These are phyloP conservation scores for Agrotis clavis DNA, from an alignment of 2,888 invertebrate genomes.

Conservation along the genomic window DNA sequence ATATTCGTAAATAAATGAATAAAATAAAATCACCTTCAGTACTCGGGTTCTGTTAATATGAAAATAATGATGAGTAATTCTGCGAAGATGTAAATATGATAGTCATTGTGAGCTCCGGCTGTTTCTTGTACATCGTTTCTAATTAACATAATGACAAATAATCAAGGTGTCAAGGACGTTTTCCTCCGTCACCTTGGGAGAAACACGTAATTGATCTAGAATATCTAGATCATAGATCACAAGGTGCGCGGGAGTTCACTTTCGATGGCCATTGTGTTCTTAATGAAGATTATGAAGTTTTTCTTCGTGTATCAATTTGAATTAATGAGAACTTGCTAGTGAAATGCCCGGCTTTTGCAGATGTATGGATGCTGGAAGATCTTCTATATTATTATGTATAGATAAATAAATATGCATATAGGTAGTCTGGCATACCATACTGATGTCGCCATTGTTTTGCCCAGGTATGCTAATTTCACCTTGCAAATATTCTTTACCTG, in stretches of 20 bases:
- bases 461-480: slow-evolving; percentile 21
- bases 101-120: slow-evolving; percentile 51
- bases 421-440: background rate
- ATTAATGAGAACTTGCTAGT: slow-evolving; percentile 63
- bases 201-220: slow-evolving; percentile 59
- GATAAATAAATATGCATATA: background rate
- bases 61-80: slow-evolving; percentile 59
- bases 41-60: slow-evolving; percentile 32
- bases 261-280: slow-evolving; percentile 73
- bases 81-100: slow-evolving; percentile 51
- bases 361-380: slow-evolving; percentile 51
- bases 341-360: slow-evolving; percentile 67
- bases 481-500: background rate
- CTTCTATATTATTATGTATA: background rate
- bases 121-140: slow-evolving; percentile 50
- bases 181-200: slow-evolving; percentile 46
- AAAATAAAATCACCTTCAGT: slow-evolving; percentile 28
- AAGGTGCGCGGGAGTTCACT: slow-evolving; percentile 69
- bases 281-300: slow-evolving; percentile 66
- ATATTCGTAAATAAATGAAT: slow-evolving; percentile 33
- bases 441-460: background rate
- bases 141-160: slow-evolving; percentile 49
- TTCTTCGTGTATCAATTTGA: slow-evolving; percentile 64
- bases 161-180: slow-evolving; percentile 60
- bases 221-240: slow-evolving; percentile 59